Evolutionary conservation across 2,888 invertebrate genomes (phyloP).

Genomic region (Mylabris sibirica): DNA sequence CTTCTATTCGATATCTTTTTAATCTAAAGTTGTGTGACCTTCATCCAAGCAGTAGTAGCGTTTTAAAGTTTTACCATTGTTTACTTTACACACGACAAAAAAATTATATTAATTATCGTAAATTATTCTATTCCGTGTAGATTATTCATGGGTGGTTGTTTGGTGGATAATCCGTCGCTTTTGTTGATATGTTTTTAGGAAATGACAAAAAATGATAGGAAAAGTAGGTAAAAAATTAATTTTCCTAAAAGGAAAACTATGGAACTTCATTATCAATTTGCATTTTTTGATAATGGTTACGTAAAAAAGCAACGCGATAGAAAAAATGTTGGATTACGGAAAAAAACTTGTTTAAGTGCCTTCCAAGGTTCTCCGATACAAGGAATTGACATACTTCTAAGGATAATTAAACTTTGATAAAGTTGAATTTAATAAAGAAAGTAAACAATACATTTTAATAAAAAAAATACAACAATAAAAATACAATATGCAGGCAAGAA

Average conservation of each 20-base stretch:
- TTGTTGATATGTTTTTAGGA: no score
- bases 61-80: background rate
- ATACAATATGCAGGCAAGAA: background rate
- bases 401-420: background rate
- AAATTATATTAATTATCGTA: background rate
- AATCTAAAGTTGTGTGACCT: background rate
- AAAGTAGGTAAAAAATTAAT: background rate
- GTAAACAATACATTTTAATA: background rate
- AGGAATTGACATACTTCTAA: background rate
- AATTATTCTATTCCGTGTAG: background rate
- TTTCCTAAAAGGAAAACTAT: background rate
- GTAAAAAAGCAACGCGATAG: background rate
- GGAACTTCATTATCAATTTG: background rate
- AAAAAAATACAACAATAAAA: background rate
- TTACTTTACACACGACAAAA: background rate
- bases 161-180: no score
- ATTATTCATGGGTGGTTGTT: no score
- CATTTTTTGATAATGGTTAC: background rate
- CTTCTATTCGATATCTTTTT: background rate
- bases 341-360: background rate
- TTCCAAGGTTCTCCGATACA: background rate
- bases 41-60: background rate
- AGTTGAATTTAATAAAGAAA: background rate
- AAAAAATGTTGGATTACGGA: background rate
- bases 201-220: no score